Evolutionary conservation across 2,797 vertebrate species (phyloP), one percentile per base, ranked within the genome.

Genomic region (Neopelma chrysocephalum): DNA sequence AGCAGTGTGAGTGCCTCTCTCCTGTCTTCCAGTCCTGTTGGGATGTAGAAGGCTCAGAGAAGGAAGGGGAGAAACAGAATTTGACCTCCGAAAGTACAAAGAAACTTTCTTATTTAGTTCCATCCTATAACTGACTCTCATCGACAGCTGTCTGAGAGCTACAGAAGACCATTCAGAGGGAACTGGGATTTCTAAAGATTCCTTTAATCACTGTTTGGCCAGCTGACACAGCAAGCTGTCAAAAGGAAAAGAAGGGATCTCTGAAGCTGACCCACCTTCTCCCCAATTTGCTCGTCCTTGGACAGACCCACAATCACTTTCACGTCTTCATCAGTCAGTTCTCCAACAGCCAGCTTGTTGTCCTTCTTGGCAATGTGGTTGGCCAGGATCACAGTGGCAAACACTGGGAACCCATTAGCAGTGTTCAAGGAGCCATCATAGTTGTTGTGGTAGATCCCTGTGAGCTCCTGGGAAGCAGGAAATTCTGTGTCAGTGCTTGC

Each of bases 371-470:
- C 96, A 3, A 99, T 98, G 87, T 99, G 99, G 96, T 99, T 99
- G 97, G 99, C 99, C 93, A 99, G 96, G 95, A 99, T 99, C 45
- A 99, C 98, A 0, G 99, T 99, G 10, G 99, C 99, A 1, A 99
- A 99, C 56, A 99, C 99, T 0, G 99, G 99, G 96, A 99, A 99
- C 42, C 99, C 99, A 0, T 99, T 99, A 45, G 99, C 98, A 57
- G 99, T 99, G 97, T 99, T 99, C 53, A 99, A 98, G 22, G 99
- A 99, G 85, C 99, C 99, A 1, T 99, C 99, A 0, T 99, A 99
- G 97, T 99, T 99, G 98, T 99, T 99, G 97, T 99, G 99, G 94
- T 99, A 99, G 97, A 99, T 99, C 21, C 99, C 99, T 0, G 99
- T 99, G 82, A 99, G 98, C 90, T 99, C 99, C 99, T 99, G 90